Base-by-base conservation (phyloP, 2,113 vertebrate species). In the Phalacrocorax carbo region DNA sequence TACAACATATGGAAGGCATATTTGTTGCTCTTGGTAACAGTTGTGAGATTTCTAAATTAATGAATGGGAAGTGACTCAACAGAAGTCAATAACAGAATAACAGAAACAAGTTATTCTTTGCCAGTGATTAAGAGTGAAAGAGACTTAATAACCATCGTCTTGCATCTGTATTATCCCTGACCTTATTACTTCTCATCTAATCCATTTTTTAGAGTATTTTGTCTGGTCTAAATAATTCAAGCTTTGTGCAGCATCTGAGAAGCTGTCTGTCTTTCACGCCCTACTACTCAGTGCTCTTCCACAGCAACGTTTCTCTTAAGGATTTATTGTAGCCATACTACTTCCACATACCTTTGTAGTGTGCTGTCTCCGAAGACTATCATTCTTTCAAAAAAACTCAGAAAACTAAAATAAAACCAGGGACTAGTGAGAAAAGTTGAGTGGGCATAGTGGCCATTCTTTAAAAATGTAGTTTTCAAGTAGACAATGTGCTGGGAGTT, bases 1-100 rank as follows among this genome's bases (percentile, higher is more conserved):
- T 38, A 29, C 0, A 5, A 27, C 38, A 1, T 13, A 11, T 1
- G 58, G 14, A 12, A 69, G n/a, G 15, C 8, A 7, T 11, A 14
- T 46, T 30, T 29, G 38, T 26, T 75, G 29, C 27, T 78, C 40
- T 20, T 20, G 4, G 34, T n/a, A 30, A n/a, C 27, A 32, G 30
- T 0, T 51, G 38, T 17, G 52, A 68, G 40, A 69, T 38, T 65
- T 57, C 71, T 42, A 4, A 87, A 42, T 58, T 42, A 58, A 54
- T 36, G n/a, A 62, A 60, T 17, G 51, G 19, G 26, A 83, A 78
- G n/a, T 25, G n/a, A 29, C n/a, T 70, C 51, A 29, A 46, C 30
- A 69, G 44, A 68, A 93, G 30, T 80, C 71, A 80, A 7, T 68
- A 57, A 25, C 30, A 77, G 64, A 79, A 14, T 30, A 73, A 7